Conservation (phyloP, 2,888 invertebrate species). For the Bugulina stolonifera region DNA sequence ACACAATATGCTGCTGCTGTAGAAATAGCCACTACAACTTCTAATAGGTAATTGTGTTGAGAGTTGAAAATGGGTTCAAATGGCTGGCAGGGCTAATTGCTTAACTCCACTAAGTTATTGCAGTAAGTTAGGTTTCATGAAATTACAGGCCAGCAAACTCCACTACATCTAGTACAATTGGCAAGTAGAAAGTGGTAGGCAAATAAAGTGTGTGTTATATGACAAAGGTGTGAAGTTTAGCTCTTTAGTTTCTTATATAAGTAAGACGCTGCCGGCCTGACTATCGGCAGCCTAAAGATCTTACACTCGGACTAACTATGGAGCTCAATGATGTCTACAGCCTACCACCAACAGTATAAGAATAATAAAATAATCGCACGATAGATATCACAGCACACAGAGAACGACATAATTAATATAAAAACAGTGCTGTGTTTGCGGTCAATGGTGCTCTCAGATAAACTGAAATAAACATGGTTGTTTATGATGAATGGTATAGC, state of each 20-base stretch:
- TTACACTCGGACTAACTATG: too few relatives aligned
- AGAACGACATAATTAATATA: not conserved
- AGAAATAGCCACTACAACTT: not conserved
- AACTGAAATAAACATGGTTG: not conserved
- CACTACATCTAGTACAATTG: not conserved
- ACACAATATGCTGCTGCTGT: too few relatives aligned
- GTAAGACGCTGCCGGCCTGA: too few relatives aligned
- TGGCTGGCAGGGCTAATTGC: not conserved
- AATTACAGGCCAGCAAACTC: not conserved
- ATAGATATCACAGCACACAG: not conserved
- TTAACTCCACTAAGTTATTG: too few relatives aligned
- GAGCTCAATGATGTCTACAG: not conserved
- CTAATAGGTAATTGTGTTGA: not conserved
- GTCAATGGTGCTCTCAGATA: not conserved
- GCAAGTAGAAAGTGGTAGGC: not conserved
- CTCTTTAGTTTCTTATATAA: too few relatives aligned
- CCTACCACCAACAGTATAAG: not conserved
- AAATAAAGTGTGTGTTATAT: not conserved
- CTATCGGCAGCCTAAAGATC: not conserved
- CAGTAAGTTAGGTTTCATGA: not conserved
- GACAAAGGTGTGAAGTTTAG: too few relatives aligned
- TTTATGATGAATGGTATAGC: not conserved
- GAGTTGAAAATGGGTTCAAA: not conserved
- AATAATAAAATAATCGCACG: not conserved
- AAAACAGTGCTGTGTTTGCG: not conserved